Base-by-base conservation (phyloP, 2,113 vertebrate species). In the Hirundichthys speculiger region DNA sequence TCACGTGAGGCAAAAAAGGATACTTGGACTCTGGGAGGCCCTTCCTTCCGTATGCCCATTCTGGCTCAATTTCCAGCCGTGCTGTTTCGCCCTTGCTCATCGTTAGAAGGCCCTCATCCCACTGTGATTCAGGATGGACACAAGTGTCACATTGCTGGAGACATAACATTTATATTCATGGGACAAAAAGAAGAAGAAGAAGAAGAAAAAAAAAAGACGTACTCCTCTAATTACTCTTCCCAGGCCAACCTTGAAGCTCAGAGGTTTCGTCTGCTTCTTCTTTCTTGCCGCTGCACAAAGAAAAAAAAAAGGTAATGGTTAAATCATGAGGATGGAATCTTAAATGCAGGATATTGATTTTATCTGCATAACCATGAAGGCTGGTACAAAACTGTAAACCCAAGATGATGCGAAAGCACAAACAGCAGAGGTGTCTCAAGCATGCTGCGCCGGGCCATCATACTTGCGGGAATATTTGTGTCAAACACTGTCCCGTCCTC, bases 71-170 rank as follows among this genome's bases (percentile, higher is more conserved):
- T 83, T 97, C 96, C 79, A 99, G 58, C n/a, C 92, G 92, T 5
- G 96, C 95, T 0, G 95, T 98, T 82, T 99, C 98, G 10, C 98
- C 98, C 90, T 97, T 98, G 77, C 95, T 98, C 98, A 99, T 99
- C 0, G 95, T 98, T 47, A 99, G 64, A 14, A 99, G 83, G 1
- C 88, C 98, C 86, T 99, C 96, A 5, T 99, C 98, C 98, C 98
- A 99, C 97, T 99, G 64, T 9, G 39, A 20, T 22, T n/a, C 45
- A 9, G 20, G 43, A n/a, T 11, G n/a, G n/a, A 0, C 1, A 41
- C 3, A 1, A 14, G 19, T 22, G 10, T 47, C 18, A 34, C 12
- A 13, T 5, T 2, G 30, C n/a, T n/a, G n/a, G 38, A 40, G n/a
- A n/a, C 14, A 1, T 18, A 16, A 13, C n/a, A 46, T 0, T 30